These are phyloP conservation scores for Aptenodytes forsteri DNA, from an alignment of 2,113 vertebrate species.

Conservation along the genomic window DNA sequence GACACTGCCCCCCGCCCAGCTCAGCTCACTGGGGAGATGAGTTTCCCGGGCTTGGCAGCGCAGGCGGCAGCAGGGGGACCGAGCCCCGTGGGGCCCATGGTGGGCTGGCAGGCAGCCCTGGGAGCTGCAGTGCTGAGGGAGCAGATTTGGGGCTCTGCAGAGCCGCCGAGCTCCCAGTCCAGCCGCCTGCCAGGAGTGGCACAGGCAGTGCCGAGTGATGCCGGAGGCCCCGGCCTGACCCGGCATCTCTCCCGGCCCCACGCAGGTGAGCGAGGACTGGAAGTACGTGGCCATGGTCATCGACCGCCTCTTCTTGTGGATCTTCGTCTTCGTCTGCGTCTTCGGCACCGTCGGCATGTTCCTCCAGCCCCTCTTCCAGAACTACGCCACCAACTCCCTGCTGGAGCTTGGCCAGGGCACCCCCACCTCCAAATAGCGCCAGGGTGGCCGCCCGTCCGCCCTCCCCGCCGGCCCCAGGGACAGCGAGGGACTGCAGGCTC, in stretches of 20 bases:
- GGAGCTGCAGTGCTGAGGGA: not conserved
- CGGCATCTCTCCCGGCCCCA: fast-evolving
- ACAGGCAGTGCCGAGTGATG: not conserved
- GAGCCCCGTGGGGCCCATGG: not conserved
- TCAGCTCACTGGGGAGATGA: not conserved
- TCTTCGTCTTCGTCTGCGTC: constrained; percentile 94
- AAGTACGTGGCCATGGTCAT: constrained; percentile 99
- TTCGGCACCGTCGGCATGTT: constrained; percentile 96
- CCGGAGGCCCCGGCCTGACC: not conserved
- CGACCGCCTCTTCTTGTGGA: constrained; percentile 95
- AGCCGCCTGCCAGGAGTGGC: not conserved
- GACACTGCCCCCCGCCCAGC: fast-evolving
- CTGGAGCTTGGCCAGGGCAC: constrained; percentile 70
- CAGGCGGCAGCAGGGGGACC: not conserved
- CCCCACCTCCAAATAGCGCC: constrained; percentile 69
- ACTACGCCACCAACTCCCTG: constrained; percentile 86
- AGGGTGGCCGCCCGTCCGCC: fast-evolving
- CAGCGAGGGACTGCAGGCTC: not conserved
- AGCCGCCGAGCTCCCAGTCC: fast-evolving
- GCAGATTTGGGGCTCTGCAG: not conserved
- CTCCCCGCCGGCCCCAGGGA: not conserved
- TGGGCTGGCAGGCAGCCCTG: not conserved
- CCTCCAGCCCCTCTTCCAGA: constrained; percentile 95
- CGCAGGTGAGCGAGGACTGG: constrained; percentile 97
- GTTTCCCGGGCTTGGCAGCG: not conserved